Evolutionary conservation across 2,113 vertebrate species (phyloP).

Genomic region (Desmodus rotundus): DNA sequence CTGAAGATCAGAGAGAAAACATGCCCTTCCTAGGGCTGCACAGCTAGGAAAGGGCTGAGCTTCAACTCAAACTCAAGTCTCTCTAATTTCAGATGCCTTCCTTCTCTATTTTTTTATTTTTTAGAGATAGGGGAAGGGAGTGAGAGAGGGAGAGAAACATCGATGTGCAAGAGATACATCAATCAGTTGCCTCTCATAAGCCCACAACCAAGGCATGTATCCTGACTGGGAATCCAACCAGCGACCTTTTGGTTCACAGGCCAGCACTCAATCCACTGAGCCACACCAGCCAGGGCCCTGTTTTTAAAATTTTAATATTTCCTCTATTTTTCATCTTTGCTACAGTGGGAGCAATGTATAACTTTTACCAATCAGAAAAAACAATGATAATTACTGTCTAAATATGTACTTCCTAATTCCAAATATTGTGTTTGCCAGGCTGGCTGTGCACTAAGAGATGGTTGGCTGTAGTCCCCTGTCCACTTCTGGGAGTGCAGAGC

Average conservation of each 20-base stretch:
- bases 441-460: neutral
- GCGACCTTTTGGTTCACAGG: too few relatives aligned
- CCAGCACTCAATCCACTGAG: too few relatives aligned
- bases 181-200: too few relatives aligned
- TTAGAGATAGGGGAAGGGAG: too few relatives aligned
- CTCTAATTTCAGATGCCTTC: neutral
- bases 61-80: neutral
- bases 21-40: neutral
- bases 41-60: neutral
- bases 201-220: too few relatives aligned
- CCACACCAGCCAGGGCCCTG: neutral
- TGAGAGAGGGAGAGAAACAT: too few relatives aligned
- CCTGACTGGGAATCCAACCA: too few relatives aligned
- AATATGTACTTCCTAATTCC: neutral
- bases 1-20: neutral
- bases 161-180: too few relatives aligned
- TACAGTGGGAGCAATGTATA: neutral
- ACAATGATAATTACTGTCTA: neutral
- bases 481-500: neutral
- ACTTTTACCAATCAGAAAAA: neutral
- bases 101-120: neutral
- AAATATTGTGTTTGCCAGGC: neutral
- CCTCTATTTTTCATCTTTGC: neutral
- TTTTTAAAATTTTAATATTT: neutral
- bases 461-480: neutral